These are phyloP conservation scores for Spongilla lacustris DNA, from an alignment of 37 sponge, comb jelly and placozoan genomes.

Conservation along the genomic window DNA sequence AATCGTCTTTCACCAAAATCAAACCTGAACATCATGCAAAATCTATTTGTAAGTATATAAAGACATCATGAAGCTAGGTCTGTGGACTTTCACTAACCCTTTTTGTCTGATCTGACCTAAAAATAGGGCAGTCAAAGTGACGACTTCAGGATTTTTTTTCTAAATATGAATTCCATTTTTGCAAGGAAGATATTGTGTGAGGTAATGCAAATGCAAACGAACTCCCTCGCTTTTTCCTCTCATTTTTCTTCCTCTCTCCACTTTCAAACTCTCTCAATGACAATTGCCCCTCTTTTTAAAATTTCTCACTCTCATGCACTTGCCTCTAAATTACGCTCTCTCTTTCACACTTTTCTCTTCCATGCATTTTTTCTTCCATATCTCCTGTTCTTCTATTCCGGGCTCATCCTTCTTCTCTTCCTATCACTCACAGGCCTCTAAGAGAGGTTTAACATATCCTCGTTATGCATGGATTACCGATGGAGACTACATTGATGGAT, in stretches of 20 bases:
- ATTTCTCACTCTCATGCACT: too few species aligned
- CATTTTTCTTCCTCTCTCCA: background rate
- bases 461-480: constrained; percentile 5
- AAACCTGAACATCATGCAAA: background rate
- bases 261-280: constrained; percentile 9
- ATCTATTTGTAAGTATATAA: background rate
- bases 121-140: background rate
- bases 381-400: background rate
- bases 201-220: background rate
- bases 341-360: background rate
- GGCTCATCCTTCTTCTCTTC: too few species aligned
- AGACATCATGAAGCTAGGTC: too few species aligned
- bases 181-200: background rate
- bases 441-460: constrained; percentile 5
- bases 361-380: too few species aligned
- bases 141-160: background rate
- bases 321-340: too few species aligned
- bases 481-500: constrained; percentile 7
- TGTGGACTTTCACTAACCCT: too few species aligned
- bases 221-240: background rate
- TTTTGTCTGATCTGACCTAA: too few species aligned
- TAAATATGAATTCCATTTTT: background rate
- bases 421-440: background rate
- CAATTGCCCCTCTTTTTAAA: background rate
- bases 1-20: background rate